A percentile compares a stretch with the other conserved stretches of the same genome.
phyloP scores from a whole-genome alignment of 2,113 vertebrate species.

The Ginglymostoma cirratum region DNA sequence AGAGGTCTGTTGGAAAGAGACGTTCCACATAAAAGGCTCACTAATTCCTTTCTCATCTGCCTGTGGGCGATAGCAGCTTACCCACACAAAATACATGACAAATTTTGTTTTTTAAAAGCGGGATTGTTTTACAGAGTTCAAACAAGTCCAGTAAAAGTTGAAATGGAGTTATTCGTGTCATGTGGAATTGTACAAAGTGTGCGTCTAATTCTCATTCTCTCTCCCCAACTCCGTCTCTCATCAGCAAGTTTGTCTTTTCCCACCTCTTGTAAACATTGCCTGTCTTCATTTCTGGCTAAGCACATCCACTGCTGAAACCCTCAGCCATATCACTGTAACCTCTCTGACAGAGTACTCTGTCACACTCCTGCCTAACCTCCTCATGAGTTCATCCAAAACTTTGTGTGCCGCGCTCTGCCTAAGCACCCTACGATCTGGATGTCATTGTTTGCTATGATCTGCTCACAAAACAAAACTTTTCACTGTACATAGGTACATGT shows the following conservation, averaged over 20 bases:
- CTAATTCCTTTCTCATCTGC: not conserved
- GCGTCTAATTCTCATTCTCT: not conserved
- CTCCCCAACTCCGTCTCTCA: not conserved
- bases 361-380: too few species aligned
- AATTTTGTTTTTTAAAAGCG: not conserved
- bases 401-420: too few species aligned
- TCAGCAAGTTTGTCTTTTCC: not conserved
- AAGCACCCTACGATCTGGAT: too few species aligned
- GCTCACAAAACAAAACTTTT: too few species aligned
- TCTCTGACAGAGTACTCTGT: not conserved
- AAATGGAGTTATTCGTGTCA: not conserved
- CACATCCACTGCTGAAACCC: not conserved
- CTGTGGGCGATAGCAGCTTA: not conserved
- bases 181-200: not conserved
- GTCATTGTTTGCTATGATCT: too few species aligned
- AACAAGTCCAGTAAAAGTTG: not conserved
- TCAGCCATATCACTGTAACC: too few species aligned
- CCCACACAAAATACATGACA: not conserved
- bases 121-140: not conserved
- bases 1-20: not conserved
- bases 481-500: too few species aligned
- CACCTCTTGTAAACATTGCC: not conserved
- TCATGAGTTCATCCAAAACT: too few species aligned
- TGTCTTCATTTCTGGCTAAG: not conserved
- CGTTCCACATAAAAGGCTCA: not conserved